These are phyloP conservation scores for Calliopsis andreniformis DNA, from an alignment of 1,140 invertebrate genomes.

Conservation along the genomic window DNA sequence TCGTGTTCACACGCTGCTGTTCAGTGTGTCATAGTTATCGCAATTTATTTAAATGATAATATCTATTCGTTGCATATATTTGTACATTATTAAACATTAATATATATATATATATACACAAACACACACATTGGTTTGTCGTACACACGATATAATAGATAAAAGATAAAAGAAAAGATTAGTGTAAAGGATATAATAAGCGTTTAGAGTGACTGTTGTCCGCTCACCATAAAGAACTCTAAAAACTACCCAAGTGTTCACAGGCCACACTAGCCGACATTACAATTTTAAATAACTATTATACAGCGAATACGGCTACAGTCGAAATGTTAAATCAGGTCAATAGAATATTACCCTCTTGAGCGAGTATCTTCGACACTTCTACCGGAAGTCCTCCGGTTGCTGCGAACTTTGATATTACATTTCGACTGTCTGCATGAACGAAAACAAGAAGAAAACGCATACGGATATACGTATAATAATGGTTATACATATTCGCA, in stretches of 20 bases:
- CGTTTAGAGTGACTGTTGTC: constrained; percentile 42
- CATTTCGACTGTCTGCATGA: constrained; percentile 51
- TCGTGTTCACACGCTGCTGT: constrained; percentile 45
- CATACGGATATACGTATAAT: constrained; percentile 27
- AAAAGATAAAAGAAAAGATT: constrained; percentile 42
- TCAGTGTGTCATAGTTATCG: constrained; percentile 40
- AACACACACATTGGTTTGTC: constrained; percentile 43
- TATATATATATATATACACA: constrained; percentile 24
- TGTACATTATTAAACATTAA: constrained; percentile 43
- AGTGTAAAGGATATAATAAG: constrained; percentile 44
- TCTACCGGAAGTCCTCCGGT: constrained; percentile 15
- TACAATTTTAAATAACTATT: constrained; percentile 61
- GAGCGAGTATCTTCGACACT: constrained; percentile 20
- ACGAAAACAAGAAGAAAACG: not conserved
- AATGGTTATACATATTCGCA: constrained; percentile 34
- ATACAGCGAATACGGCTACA: constrained; percentile 50
- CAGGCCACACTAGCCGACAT: constrained; percentile 61
- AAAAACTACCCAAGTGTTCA: constrained; percentile 74
- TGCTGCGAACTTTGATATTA: constrained; percentile 42
- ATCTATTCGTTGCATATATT: constrained; percentile 49
- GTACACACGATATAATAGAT: constrained; percentile 49
- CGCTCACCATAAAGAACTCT: constrained; percentile 54
- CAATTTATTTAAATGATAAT: constrained; percentile 44
- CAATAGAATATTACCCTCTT: constrained; percentile 24
- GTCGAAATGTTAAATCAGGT: constrained; percentile 54